A percentile compares a stretch with the other conserved stretches of the same genome.
Conservation (phyloP, 2,888 invertebrate species). For the Pollenia griseotomentosa region DNA sequence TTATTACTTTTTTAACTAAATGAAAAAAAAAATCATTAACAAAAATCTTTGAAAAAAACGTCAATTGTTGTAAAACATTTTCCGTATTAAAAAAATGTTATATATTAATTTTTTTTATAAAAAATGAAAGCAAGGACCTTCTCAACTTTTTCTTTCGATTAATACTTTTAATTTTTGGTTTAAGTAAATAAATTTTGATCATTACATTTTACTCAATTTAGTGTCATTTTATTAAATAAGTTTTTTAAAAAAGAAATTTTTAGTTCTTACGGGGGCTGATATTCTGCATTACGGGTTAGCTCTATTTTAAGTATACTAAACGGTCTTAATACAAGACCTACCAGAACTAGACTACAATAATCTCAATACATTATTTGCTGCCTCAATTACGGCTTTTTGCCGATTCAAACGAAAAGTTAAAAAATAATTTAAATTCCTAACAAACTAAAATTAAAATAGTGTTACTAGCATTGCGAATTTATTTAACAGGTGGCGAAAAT, state of each 20-base stretch:
- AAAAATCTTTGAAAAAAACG: slow-evolving; percentile 41
- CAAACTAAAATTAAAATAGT: too few species aligned
- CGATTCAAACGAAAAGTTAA: too few species aligned
- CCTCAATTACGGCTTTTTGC: too few species aligned
- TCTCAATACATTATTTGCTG: too few species aligned
- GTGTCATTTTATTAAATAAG: slow-evolving; percentile 9
- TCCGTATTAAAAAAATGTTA: slow-evolving; percentile 60
- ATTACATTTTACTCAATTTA: slow-evolving; percentile 20
- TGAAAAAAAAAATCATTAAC: slow-evolving; percentile 28
- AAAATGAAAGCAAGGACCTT: slow-evolving; percentile 83
- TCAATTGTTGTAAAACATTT: slow-evolving; percentile 67
- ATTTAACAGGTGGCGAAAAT: too few species aligned
- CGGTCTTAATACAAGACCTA: too few species aligned
- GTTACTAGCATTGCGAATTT: too few species aligned
- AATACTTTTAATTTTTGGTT: slow-evolving; percentile 44
- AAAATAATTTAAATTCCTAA: too few species aligned
- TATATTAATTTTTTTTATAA: slow-evolving; percentile 40
- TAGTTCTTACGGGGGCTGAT: slow-evolving; percentile 45
- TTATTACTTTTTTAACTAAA: slow-evolving; percentile 28
- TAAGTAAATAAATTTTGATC: slow-evolving; percentile 40
- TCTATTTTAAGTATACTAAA: too few species aligned
- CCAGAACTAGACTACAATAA: too few species aligned
- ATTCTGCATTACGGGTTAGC: not conserved
- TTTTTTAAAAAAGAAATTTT: not conserved
- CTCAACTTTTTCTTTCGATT: slow-evolving; percentile 80